phyloP scores from a whole-genome alignment of 2,113 vertebrate genomes.

The Sciurus niger region DNA sequence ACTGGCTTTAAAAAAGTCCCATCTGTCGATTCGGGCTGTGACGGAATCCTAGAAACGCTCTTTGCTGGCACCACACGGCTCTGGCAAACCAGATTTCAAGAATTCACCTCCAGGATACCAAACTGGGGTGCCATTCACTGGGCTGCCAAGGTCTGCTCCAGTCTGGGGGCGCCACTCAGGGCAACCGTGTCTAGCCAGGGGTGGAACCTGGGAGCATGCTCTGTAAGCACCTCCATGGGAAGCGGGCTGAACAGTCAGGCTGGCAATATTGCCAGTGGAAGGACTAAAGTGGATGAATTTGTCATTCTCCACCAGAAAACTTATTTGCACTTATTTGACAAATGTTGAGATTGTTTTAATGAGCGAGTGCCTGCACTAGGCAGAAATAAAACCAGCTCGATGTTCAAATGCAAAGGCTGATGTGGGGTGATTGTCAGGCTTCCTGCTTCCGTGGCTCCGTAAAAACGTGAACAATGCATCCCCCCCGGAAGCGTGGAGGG shows the following conservation, averaged over 20 bases:
- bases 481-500: background rate
- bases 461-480: background rate
- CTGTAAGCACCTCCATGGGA: no score
- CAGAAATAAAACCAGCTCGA: background rate
- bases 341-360: background rate
- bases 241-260: background rate
- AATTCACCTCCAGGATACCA: background rate
- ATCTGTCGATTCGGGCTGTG: background rate
- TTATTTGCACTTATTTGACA: background rate
- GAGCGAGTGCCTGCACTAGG: background rate
- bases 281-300: background rate
- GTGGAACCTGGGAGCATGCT: background rate
- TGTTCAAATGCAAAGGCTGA: constrained; percentile 14
- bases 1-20: constrained; percentile 37
- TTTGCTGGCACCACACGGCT: background rate
- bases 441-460: background rate
- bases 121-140: background rate
- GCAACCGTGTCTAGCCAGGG: background rate
- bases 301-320: background rate
- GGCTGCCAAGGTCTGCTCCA: background rate
- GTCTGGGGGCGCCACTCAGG: background rate
- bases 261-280: background rate
- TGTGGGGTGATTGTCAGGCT: background rate
- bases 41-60: background rate
- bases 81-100: background rate